Evolutionary conservation across 2,113 vertebrate species (phyloP).

Genomic region (Cyanoramphus novaezelandiae): DNA sequence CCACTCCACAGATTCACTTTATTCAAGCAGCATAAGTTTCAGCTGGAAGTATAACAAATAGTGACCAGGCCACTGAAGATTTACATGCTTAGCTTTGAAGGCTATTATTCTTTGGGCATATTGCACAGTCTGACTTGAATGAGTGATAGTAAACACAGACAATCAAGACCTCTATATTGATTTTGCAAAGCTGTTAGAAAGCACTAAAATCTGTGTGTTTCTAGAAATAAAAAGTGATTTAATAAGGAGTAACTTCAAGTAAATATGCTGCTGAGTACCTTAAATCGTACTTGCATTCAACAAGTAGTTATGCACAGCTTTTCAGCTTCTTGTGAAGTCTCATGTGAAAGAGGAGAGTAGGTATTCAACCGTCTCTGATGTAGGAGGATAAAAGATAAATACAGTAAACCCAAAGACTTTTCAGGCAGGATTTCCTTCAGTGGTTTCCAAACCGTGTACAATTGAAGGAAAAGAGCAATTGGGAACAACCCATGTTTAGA

Average conservation of each 20-base stretch:
- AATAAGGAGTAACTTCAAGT: conserved; percentile 27
- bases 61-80: conserved; percentile 23
- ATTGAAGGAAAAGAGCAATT: not conserved
- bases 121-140: conserved; percentile 27
- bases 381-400: not conserved
- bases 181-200: conserved; percentile 40
- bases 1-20: conserved; percentile 23
- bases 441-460: not conserved
- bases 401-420: not conserved
- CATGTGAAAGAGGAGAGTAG: not conserved
- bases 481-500: not conserved
- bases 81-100: conserved; percentile 57
- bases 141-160: conserved; percentile 3
- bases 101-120: conserved; percentile 47
- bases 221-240: conserved; percentile 26
- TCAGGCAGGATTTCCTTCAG: not conserved
- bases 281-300: not conserved
- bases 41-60: conserved; percentile 53
- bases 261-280: not conserved
- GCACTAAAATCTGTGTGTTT: not conserved
- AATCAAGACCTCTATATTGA: conserved; percentile 40
- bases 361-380: not conserved
- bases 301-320: not conserved
- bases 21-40: conserved; percentile 48
- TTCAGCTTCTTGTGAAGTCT: not conserved